Evolutionary conservation across 1,140 invertebrate species (phyloP).

Genomic region (Brachionus calyciflorus): DNA sequence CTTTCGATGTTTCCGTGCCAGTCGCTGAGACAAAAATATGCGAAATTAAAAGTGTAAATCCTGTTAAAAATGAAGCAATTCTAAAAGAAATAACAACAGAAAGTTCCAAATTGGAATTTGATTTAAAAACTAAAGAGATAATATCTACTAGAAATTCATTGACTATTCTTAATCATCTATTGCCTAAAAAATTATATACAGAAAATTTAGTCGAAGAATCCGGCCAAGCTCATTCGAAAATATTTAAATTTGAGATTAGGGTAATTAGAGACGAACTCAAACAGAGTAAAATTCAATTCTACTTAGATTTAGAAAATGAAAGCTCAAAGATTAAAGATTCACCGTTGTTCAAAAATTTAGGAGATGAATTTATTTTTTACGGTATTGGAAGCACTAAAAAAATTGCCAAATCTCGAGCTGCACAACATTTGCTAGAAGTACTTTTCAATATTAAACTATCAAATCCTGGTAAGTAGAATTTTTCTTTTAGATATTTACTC

Average conservation of each 20-base stretch:
- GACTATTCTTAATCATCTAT: constrained; percentile 15
- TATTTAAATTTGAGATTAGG: constrained; percentile 27
- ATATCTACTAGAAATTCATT: constrained; percentile 23
- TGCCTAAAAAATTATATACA: neutral
- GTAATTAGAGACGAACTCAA: neutral
- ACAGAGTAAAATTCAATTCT: neutral
- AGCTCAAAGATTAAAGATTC: neutral
- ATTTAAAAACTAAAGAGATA: constrained; percentile 30
- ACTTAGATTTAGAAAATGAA: neutral
- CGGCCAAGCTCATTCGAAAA: neutral
- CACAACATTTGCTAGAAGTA: neutral
- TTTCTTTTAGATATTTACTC: neutral
- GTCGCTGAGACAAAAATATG: neutral
- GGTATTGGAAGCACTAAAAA: constrained; percentile 39
- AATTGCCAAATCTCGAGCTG: constrained; percentile 31
- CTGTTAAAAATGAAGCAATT: neutral
- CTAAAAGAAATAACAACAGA: too few species aligned
- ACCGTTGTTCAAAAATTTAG: neutral
- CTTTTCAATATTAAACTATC: constrained; percentile 11
- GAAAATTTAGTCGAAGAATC: neutral
- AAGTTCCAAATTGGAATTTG: too few species aligned
- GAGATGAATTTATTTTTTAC: constrained; percentile 22
- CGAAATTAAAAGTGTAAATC: neutral
- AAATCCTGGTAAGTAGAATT: neutral
- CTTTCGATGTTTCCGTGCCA: neutral